Percentiles rank a stretch among this genome's conserved stretches.
Evolutionary conservation across 2,888 invertebrate genomes (phyloP).

Genomic region (Aspidapion aeneum): DNA sequence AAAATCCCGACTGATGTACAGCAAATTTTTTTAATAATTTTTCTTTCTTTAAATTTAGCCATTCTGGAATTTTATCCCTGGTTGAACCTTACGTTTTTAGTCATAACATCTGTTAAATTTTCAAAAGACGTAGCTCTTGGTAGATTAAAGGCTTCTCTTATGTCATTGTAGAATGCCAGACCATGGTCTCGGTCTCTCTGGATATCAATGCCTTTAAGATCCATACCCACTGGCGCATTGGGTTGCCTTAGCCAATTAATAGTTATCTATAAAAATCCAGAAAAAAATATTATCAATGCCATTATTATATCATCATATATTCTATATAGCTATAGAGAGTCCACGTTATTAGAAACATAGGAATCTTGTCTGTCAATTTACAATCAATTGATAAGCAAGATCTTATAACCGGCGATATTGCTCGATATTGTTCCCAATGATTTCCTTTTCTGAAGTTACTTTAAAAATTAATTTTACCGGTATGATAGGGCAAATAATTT

Average conservation of each 20-base stretch:
- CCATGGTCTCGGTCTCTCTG: constrained; percentile 85
- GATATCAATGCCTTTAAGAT: constrained; percentile 76
- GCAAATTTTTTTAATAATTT: too few species aligned
- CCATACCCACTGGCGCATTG: constrained; percentile 61
- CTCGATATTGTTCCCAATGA: too few species aligned
- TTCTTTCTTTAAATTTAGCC: too few species aligned
- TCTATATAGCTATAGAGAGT: background rate
- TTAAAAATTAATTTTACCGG: too few species aligned
- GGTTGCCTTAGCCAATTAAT: constrained; percentile 62
- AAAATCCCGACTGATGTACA: too few species aligned
- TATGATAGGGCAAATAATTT: too few species aligned
- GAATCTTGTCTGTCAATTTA: too few species aligned
- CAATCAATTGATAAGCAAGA: too few species aligned
- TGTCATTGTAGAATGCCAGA: constrained; percentile 71
- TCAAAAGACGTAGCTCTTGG: constrained; percentile 62
- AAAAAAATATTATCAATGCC: constrained; percentile 1
- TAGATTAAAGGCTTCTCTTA: constrained; percentile 71
- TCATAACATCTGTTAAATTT: constrained; percentile 63
- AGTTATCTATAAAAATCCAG: constrained; percentile 59
- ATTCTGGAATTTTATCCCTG: too few species aligned
- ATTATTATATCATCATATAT: background rate
- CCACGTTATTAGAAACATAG: constrained; percentile 38
- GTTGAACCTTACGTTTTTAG: too few species aligned
- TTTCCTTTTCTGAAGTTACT: too few species aligned
- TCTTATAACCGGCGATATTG: too few species aligned